Conservation (phyloP, 2,888 invertebrate species). For the Lacanobia oleracea region DNA sequence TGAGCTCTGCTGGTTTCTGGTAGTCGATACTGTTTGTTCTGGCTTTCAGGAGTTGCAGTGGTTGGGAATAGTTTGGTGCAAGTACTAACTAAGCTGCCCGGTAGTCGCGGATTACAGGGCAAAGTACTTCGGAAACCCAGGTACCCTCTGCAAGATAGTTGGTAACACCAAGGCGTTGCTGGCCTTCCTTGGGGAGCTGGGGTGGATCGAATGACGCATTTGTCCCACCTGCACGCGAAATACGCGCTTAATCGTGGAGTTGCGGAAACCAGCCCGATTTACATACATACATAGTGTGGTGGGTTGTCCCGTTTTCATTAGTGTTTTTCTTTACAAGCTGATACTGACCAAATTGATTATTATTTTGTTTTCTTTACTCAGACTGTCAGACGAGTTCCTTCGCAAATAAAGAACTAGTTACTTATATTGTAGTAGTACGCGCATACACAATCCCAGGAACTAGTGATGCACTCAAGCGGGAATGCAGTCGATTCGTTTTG, state of each 20-base stretch:
- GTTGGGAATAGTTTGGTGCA: background rate
- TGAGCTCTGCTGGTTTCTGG: background rate
- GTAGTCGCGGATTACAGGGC: too few relatives aligned
- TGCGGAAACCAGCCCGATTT: too few relatives aligned
- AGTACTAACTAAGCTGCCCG: too few relatives aligned
- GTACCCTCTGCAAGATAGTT: too few relatives aligned
- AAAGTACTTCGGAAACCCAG: too few relatives aligned
- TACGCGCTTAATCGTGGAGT: too few relatives aligned
- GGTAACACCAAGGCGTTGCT: too few relatives aligned
- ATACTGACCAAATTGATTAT: background rate
- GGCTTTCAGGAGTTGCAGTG: background rate
- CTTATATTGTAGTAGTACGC: background rate
- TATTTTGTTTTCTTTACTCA: too few relatives aligned
- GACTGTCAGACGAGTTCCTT: background rate
- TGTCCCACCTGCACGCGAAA: too few relatives aligned
- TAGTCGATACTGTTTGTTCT: background rate
- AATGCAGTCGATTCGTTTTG: slow-evolving; percentile 30
- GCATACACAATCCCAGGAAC: background rate
- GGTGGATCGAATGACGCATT: too few relatives aligned
- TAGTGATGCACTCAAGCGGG: slow-evolving; percentile 1
- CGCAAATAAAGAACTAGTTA: background rate
- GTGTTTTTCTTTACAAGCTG: background rate
- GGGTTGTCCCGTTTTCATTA: background rate
- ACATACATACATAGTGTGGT: too few relatives aligned
- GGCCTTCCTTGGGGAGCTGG: too few relatives aligned